These are phyloP conservation scores for Drosophila asahinai DNA, from an alignment of 1,140 invertebrate species.

Conservation along the genomic window DNA sequence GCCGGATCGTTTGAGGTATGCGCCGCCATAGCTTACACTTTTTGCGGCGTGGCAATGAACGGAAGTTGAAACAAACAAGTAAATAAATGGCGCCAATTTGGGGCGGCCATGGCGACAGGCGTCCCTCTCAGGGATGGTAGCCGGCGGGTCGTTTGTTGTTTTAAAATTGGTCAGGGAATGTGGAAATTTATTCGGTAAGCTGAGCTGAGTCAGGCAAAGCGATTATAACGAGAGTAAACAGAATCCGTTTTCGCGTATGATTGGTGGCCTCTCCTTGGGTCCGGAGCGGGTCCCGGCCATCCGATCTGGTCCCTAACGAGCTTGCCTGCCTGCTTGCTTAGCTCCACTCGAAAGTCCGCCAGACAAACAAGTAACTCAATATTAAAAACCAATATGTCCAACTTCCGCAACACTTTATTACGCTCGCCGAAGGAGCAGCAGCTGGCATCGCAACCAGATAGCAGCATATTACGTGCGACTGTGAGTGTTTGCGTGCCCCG, in stretches of 20 bases:
- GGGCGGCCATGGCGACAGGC: constrained; percentile 53
- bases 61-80: constrained; percentile 84
- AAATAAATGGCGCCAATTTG: constrained; percentile 83
- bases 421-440: constrained; percentile 21
- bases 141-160: constrained; percentile 62
- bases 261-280: constrained; percentile 60
- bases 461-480: constrained; percentile 45
- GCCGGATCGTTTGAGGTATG: constrained; percentile 60
- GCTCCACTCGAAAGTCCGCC: constrained; percentile 49
- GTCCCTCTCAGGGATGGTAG: not conserved
- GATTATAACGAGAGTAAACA: constrained; percentile 83
- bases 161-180: constrained; percentile 65
- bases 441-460: constrained; percentile 42
- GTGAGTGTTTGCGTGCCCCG: not conserved
- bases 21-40: constrained; percentile 68
- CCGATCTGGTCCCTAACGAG: constrained; percentile 50
- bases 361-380: constrained; percentile 77
- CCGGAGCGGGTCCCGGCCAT: constrained; percentile 26
- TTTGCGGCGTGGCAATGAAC: constrained; percentile 83
- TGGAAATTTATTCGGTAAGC: constrained; percentile 74
- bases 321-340: constrained; percentile 31
- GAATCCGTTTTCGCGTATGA: constrained; percentile 81
- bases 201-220: constrained; percentile 76
- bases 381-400: constrained; percentile 80
- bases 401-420: constrained; percentile 66